Conservation (phyloP, 1,140 invertebrate species). For the Hesperophylax magnus region DNA sequence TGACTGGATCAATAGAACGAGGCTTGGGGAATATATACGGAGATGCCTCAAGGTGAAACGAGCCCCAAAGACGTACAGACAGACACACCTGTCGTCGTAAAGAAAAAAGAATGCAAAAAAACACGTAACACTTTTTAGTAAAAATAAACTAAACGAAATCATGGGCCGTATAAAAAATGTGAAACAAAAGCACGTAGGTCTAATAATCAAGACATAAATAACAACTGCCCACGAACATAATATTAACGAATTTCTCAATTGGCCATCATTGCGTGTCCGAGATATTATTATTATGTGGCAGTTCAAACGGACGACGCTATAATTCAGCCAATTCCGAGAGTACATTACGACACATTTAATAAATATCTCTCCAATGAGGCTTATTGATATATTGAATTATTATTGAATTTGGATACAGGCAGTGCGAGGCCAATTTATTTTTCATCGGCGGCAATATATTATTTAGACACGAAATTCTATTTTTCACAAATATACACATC, state of each 20-base stretch:
- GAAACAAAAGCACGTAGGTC: background rate
- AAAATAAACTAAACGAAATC: no score
- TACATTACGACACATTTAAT: background rate
- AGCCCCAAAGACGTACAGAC: no score
- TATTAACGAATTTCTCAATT: conserved; percentile 18
- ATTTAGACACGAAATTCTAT: no score
- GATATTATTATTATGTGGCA: background rate
- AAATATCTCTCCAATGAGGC: background rate
- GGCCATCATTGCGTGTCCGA: conserved; percentile 3
- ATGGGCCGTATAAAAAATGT: background rate
- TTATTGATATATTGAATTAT: background rate
- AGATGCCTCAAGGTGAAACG: no score
- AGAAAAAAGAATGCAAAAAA: no score
- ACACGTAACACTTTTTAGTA: no score
- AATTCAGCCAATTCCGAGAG: conserved; percentile 15
- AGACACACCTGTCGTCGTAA: no score
- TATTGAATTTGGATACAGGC: no score
- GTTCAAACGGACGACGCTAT: background rate
- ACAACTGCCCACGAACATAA: background rate
- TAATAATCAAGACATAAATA: background rate
- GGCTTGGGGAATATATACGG: background rate
- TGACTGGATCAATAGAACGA: background rate
- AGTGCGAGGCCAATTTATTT: no score
- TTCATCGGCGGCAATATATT: no score
- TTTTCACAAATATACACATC: no score